Percentiles rank a stretch among this genome's conserved stretches.
phyloP scores from a whole-genome alignment of 2,113 vertebrate genomes.

The Eurystomus gularis region DNA sequence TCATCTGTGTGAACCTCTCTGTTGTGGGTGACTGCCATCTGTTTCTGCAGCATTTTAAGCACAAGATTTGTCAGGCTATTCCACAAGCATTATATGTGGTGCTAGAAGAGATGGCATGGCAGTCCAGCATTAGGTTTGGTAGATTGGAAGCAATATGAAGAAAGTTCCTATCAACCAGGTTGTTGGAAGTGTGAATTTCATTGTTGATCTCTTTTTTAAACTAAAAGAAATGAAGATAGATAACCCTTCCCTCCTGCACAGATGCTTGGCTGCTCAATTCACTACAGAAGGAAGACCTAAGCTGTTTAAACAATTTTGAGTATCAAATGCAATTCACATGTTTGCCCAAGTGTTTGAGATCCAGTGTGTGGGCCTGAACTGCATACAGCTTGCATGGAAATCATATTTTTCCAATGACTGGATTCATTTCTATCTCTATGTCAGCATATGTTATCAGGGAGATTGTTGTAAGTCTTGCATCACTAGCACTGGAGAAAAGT shows the following conservation, averaged over 20 bases:
- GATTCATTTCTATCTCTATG: background rate
- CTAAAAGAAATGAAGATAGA: background rate
- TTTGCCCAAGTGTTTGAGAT: background rate
- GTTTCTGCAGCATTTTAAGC: slow-evolving; percentile 30
- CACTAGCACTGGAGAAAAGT: background rate
- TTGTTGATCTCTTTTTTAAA: background rate
- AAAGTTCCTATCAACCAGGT: background rate
- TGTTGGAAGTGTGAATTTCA: background rate
- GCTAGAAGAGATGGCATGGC: background rate
- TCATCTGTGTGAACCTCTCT: background rate
- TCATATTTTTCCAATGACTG: background rate
- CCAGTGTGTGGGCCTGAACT: background rate
- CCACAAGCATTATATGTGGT: background rate
- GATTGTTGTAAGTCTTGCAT: background rate
- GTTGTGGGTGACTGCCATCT: background rate
- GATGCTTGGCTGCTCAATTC: background rate
- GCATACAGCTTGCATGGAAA: background rate
- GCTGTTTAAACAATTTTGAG: background rate
- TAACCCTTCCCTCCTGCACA: background rate
- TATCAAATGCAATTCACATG: background rate
- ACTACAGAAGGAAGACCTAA: background rate
- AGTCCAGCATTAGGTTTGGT: background rate
- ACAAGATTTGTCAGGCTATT: background rate
- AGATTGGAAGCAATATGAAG: background rate
- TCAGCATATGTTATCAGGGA: background rate